Base-by-base conservation (phyloP, 2,797 vertebrate genomes). In the Girardinus metallicus region DNA sequence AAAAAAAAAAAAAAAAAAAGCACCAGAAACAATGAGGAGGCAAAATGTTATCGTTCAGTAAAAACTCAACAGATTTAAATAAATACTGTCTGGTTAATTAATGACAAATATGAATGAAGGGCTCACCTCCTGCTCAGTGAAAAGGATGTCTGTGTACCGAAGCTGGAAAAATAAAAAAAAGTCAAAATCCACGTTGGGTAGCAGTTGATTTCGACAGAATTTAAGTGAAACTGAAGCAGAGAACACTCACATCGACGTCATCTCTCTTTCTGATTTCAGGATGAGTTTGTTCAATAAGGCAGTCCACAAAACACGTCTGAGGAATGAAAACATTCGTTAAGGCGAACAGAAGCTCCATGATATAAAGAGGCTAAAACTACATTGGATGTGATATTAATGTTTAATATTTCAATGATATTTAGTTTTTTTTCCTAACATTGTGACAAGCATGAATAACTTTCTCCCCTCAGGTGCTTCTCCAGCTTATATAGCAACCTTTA, bases 261-360 rank as follows among this genome's bases (percentile, higher is more conserved):
- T 98, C 96, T 83, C 97, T 96, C 80, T 99, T 99, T 77, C 98
- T 96, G 94, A 99, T 99, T 80, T 99, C 99, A 0, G 98, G 99
- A 86, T 99, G 99, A 0, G 99, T 99, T 93, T 99, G 99, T 68
- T 99, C 99, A 80, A 99, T 98, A 88, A 99, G 94, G 92, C 98
- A 99, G 94, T 99, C 99, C 57, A 99, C 99, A 85, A 99, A 99
- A 85, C 98, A 99, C 0, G 99, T 99, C 99, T 99, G 91, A 85
- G 36, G 79, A 86, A 91, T 3, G 91, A 84, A 90, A 1, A 82
- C 47, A 89, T 64, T 43, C 1, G 73, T 87, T 79, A 84, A 70
- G 73, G 62, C 39, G 4, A 15, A 3, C 4, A 39, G 2, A 21
- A 21, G 64, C 34, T 64, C 5, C 57, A 16, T 62, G 13, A 62